Conservation (phyloP, 2,888 invertebrate genomes). For the Kuschelorhynchus macadamiae region DNA sequence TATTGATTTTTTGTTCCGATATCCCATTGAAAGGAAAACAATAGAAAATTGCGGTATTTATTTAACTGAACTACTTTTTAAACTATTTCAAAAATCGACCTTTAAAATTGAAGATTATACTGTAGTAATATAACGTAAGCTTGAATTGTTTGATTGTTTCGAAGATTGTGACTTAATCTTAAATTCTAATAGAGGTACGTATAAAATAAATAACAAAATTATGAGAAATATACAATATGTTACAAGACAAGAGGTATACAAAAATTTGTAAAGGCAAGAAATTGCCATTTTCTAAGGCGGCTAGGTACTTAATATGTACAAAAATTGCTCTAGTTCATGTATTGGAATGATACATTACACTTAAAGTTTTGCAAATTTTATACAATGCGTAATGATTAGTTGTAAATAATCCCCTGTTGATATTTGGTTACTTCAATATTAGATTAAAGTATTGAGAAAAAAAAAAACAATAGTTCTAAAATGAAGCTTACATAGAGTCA, state of each 20-base stretch:
- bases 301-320: constrained; percentile 22
- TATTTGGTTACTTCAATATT: too few species aligned
- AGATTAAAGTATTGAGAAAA: too few species aligned
- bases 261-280: constrained; percentile 29
- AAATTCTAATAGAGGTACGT: constrained; percentile 9
- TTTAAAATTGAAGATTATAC: background rate
- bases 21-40: too few species aligned
- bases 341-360: constrained; percentile 21
- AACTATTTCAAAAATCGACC: too few species aligned
- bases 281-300: constrained; percentile 9
- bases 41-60: too few species aligned
- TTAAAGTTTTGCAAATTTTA: too few species aligned
- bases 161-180: constrained; percentile 2
- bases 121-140: background rate
- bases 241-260: constrained; percentile 17
- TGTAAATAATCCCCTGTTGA: too few species aligned
- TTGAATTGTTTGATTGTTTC: constrained; percentile 2
- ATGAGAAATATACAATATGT: constrained; percentile 26
- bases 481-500: too few species aligned
- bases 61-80: too few species aligned
- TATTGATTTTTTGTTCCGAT: too few species aligned
- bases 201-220: constrained; percentile 33
- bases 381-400: too few species aligned
- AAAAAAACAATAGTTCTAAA: too few species aligned
- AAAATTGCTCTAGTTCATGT: background rate